phyloP scores from a whole-genome alignment of 2,113 vertebrate species.

The Tylochromis polylepis region DNA sequence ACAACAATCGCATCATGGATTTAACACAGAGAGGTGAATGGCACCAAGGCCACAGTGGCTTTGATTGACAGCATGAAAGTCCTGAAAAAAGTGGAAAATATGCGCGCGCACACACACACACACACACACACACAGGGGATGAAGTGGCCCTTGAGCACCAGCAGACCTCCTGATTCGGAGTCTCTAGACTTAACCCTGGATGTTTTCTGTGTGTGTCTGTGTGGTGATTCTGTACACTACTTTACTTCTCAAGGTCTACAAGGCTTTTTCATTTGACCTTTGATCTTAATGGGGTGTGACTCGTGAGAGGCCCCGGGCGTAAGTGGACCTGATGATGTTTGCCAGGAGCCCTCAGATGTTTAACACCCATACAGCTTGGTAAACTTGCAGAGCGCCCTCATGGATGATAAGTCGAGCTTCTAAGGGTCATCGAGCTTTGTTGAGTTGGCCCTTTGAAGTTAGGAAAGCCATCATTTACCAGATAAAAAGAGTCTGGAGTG shows the following conservation, averaged over 20 bases:
- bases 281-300: slow-evolving; percentile 24
- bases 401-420: neutral
- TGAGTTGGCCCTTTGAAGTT: slow-evolving; percentile 25
- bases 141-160: slow-evolving; percentile 38
- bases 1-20: slow-evolving; percentile 33
- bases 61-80: slow-evolving; percentile 9
- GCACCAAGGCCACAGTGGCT: slow-evolving; percentile 1
- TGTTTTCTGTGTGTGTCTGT: neutral
- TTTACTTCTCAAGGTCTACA: neutral
- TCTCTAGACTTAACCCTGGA: slow-evolving; percentile 5
- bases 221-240: neutral
- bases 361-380: neutral
- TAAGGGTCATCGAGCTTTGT: slow-evolving; percentile 8
- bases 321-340: slow-evolving; percentile 25
- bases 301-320: neutral
- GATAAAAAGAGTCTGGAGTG: neutral
- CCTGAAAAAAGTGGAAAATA: neutral
- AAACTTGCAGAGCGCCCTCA: neutral
- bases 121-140: neutral
- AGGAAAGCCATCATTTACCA: neutral
- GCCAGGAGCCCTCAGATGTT: slow-evolving; percentile 22
- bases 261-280: slow-evolving; percentile 26
- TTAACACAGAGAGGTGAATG: slow-evolving; percentile 32
- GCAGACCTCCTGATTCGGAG: slow-evolving; percentile 13
- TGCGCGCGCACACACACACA: neutral